These are phyloP conservation scores for Ernsta delagoae DNA, from an alignment of 2,888 invertebrate species.

Conservation along the genomic window DNA sequence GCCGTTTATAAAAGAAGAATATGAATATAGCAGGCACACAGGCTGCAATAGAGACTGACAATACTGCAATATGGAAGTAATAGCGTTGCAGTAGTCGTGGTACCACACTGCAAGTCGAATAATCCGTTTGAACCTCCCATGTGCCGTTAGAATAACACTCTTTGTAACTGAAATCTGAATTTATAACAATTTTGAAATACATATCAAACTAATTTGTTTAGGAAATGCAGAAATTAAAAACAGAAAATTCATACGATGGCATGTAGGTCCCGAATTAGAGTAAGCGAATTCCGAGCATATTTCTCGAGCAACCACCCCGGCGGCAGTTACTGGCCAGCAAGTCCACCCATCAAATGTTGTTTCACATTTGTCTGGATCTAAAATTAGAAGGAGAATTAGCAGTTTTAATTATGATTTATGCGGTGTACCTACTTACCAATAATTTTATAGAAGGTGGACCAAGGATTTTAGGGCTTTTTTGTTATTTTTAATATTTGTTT, in stretches of 20 bases:
- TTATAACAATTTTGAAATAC: slow-evolving; percentile 3
- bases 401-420: too few species aligned
- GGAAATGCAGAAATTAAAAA: neutral
- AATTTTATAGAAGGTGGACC: too few species aligned
- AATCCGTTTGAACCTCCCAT: slow-evolving; percentile 86
- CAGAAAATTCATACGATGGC: slow-evolving; percentile 74
- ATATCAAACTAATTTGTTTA: neutral
- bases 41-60: slow-evolving; percentile 78
- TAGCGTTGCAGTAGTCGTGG: slow-evolving; percentile 79
- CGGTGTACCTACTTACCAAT: too few species aligned
- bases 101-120: slow-evolving; percentile 83
- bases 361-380: slow-evolving; percentile 66
- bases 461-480: too few species aligned
- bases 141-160: slow-evolving; percentile 79
- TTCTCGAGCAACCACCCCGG: slow-evolving; percentile 65
- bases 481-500: too few species aligned
- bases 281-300: slow-evolving; percentile 86
- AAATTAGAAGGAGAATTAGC: slow-evolving; percentile 14
- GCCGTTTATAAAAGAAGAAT: slow-evolving; percentile 81
- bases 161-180: slow-evolving; percentile 84
- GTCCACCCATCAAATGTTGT: slow-evolving; percentile 87
- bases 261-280: slow-evolving; percentile 80
- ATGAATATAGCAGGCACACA: slow-evolving; percentile 85
- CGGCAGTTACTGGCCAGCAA: slow-evolving; percentile 80
- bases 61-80: slow-evolving; percentile 79